Conservation (phyloP, 2,113 vertebrate species). For the Nycticorax nycticorax region DNA sequence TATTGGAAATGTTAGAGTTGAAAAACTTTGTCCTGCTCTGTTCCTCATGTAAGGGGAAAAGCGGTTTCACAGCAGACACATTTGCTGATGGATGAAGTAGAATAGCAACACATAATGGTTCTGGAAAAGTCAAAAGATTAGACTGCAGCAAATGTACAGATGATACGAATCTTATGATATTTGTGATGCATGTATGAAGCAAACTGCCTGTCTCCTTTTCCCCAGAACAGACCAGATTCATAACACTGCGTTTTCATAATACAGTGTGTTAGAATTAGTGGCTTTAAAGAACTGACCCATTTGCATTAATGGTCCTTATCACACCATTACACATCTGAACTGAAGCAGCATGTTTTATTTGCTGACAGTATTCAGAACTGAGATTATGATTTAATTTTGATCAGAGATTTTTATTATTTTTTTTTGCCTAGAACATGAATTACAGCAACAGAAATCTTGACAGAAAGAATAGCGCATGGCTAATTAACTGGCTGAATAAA, state of each 20-base stretch:
- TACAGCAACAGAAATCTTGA: neutral
- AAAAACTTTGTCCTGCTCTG: neutral
- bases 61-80: neutral
- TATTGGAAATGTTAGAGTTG: neutral
- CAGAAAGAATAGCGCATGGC: neutral
- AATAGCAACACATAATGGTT: neutral
- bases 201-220: neutral
- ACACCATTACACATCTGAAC: neutral
- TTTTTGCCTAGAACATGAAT: neutral
- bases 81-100: neutral
- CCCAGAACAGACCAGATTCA: neutral
- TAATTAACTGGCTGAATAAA: neutral
- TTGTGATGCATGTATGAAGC: neutral
- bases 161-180: neutral
- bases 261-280: neutral
- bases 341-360: neutral
- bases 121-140: neutral
- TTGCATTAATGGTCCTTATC: slow-evolving; percentile 8
- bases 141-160: neutral
- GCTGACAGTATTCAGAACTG: neutral
- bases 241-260: neutral
- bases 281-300: neutral
- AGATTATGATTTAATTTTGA: slow-evolving; percentile 4
- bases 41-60: neutral
- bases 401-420: neutral